Evolutionary conservation across 37 sponge, comb jelly and placozoan genomes (phyloP).

Genomic region (Cliona cf. orientalis): DNA sequence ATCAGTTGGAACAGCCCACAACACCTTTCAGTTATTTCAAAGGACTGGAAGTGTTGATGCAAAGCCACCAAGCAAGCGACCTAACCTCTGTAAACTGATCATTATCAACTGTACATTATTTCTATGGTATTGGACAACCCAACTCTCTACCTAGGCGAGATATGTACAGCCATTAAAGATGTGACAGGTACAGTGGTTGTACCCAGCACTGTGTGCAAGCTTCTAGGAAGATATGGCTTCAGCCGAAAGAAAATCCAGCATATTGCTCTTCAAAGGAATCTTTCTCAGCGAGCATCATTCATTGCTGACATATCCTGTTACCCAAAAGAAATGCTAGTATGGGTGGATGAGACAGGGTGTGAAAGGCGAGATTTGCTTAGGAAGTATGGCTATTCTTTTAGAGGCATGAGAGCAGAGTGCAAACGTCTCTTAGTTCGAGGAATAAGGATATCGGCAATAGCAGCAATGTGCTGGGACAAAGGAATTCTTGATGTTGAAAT

Average conservation of each 20-base stretch:
- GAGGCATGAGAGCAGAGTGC: background rate
- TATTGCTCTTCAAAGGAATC: background rate
- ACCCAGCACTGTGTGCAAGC: background rate
- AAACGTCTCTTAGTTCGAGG: background rate
- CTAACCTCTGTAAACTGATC: background rate
- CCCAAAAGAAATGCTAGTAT: background rate
- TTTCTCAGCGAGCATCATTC: background rate
- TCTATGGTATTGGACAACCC: background rate
- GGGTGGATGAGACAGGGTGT: background rate
- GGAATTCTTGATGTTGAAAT: slow-evolving; percentile 1
- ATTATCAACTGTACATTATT: background rate
- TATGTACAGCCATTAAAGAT: background rate
- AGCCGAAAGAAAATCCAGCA: background rate
- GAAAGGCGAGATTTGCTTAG: background rate
- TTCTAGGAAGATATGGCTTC: background rate
- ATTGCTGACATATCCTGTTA: background rate
- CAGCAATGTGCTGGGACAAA: background rate
- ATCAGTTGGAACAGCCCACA: background rate
- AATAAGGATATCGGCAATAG: background rate
- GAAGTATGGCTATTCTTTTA: slow-evolving; percentile 8
- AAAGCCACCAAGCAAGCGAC: background rate
- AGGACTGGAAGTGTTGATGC: background rate
- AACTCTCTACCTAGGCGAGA: background rate
- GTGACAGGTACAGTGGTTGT: background rate
- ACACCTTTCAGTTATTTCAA: background rate